These are phyloP conservation scores for Brachypteracias leptosomus DNA, from an alignment of 2,113 vertebrate species.

Conservation along the genomic window DNA sequence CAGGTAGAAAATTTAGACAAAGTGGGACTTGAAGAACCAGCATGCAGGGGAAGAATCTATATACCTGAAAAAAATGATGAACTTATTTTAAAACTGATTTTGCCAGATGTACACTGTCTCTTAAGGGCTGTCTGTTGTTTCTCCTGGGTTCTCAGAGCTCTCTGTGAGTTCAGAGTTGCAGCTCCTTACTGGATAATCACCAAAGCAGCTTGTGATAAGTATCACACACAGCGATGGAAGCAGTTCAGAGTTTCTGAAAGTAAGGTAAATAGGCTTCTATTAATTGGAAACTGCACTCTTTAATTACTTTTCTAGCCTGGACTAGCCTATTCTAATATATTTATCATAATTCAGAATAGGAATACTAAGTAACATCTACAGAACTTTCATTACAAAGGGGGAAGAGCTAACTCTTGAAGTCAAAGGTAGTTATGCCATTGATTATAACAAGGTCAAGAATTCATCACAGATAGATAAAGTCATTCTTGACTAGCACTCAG, in stretches of 20 bases:
- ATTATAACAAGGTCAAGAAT: constrained; percentile 50
- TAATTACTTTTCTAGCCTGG: constrained; percentile 63
- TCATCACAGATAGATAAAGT: constrained; percentile 6
- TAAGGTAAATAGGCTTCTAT: constrained; percentile 47
- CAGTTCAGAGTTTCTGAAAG: constrained; percentile 51
- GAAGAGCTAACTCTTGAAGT: constrained; percentile 16
- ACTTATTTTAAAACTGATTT: constrained; percentile 10
- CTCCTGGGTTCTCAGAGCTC: neutral
- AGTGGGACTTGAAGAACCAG: neutral
- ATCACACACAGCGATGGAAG: constrained; percentile 42
- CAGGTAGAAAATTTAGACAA: constrained; percentile 27
- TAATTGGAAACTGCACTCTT: constrained; percentile 51
- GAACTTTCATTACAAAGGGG: constrained; percentile 52
- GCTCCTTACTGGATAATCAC: constrained; percentile 26
- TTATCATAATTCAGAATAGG: constrained; percentile 43
- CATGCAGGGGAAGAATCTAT: neutral
- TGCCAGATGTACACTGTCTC: neutral
- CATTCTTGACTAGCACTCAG: neutral
- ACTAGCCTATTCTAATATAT: constrained; percentile 55
- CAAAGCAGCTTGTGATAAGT: constrained; percentile 46
- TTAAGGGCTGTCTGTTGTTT: neutral
- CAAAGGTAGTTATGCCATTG: constrained; percentile 2
- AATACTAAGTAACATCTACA: constrained; percentile 13
- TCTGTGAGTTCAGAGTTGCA: neutral
- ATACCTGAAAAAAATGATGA: neutral